phyloP scores from a whole-genome alignment of 2,888 invertebrate species.

The Ceriagrion tenellum region DNA sequence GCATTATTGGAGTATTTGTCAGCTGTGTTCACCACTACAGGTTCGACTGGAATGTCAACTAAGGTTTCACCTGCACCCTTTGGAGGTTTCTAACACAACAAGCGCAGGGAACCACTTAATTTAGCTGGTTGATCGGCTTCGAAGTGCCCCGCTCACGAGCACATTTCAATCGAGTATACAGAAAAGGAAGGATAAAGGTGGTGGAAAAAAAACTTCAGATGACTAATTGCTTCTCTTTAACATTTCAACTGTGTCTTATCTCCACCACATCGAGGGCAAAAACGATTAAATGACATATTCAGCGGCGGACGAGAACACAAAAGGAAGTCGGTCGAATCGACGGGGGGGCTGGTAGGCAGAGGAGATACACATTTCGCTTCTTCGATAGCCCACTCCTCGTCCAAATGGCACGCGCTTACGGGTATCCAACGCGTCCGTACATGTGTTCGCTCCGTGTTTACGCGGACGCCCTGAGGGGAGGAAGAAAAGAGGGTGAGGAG shows the following conservation, averaged over 20 bases:
- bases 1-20: too few relatives aligned
- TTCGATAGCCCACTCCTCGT: background rate
- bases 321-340: background rate
- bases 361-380: constrained; percentile 9
- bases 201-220: background rate
- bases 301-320: background rate
- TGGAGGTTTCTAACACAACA: background rate
- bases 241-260: background rate
- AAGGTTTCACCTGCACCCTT: too few relatives aligned
- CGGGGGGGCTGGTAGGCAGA: background rate
- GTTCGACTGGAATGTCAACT: too few relatives aligned
- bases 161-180: background rate
- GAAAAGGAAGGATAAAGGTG: background rate
- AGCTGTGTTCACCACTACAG: too few relatives aligned
- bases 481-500: too few relatives aligned
- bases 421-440: background rate
- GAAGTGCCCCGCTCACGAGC: background rate
- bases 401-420: background rate
- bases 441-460: background rate
- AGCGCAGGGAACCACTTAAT: background rate
- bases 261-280: background rate
- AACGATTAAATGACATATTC: background rate
- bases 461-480: background rate
- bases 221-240: background rate
- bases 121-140: background rate